Evolutionary conservation across 2,888 invertebrate genomes (phyloP).

Genomic region (Cryptosula pallasiana): DNA sequence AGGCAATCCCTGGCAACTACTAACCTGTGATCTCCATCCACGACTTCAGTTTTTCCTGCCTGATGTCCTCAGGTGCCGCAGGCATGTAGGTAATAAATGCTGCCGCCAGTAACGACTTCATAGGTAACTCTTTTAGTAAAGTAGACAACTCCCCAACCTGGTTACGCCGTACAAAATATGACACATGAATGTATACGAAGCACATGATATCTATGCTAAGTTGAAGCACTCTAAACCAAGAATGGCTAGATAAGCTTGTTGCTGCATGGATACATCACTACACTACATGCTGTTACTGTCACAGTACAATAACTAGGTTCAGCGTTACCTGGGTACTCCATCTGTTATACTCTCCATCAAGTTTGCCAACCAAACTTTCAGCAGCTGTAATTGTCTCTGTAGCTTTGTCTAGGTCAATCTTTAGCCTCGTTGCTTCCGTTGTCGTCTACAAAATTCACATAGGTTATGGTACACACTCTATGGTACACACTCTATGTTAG

Average conservation of each 20-base stretch:
- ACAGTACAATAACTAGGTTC: no score
- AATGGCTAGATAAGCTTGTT: no score
- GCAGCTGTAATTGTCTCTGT: slow-evolving; percentile 72
- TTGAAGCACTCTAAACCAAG: no score
- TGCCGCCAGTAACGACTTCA: slow-evolving; percentile 67
- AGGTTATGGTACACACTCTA: no score
- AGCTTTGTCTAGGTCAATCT: slow-evolving; percentile 73
- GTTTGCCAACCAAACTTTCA: slow-evolving; percentile 74
- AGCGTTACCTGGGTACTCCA: slow-evolving; percentile 73
- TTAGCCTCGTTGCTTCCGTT: slow-evolving; percentile 87
- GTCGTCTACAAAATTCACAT: slow-evolving; percentile 62
- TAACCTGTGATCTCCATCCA: slow-evolving; percentile 53
- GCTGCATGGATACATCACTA: no score
- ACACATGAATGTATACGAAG: no score
- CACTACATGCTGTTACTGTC: no score
- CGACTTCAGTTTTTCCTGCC: slow-evolving; percentile 56
- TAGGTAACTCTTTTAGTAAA: slow-evolving; percentile 63
- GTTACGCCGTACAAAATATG: no score
- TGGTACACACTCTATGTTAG: no score
- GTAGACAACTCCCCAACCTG: slow-evolving; percentile 57
- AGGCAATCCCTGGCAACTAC: no score
- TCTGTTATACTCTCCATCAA: slow-evolving; percentile 79
- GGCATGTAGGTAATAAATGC: slow-evolving; percentile 74
- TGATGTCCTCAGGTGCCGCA: slow-evolving; percentile 65
- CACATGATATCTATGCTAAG: no score